Percentiles rank a stretch among this genome's conserved stretches.
Conservation (phyloP, 1,140 invertebrate genomes). For the Drosophila equinoxialis region DNA sequence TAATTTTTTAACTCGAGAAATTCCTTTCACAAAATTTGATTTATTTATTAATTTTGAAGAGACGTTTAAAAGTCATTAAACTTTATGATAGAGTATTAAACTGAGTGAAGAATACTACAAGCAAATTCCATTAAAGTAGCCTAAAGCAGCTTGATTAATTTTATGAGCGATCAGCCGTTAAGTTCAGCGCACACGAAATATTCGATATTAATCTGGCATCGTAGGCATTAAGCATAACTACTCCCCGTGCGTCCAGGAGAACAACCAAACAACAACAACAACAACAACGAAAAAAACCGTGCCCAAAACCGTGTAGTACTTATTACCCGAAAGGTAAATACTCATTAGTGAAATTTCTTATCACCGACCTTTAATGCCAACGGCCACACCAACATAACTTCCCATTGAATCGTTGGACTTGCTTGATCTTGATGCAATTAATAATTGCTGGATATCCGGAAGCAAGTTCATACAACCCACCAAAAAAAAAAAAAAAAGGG, state of each 20-base stretch:
- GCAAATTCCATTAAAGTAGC: conserved; percentile 58
- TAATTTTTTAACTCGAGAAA: no score
- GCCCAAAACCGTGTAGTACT: conserved; percentile 31
- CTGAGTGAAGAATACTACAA: conserved; percentile 46
- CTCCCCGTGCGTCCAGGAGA: conserved; percentile 55
- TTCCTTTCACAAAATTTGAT: no score
- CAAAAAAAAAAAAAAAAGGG: conserved; percentile 41
- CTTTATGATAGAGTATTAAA: conserved; percentile 24
- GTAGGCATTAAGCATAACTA: conserved; percentile 69
- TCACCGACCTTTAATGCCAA: conserved; percentile 40
- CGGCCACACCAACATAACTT: conserved; percentile 33
- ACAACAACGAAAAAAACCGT: conserved; percentile 9
- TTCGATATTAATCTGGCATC: conserved; percentile 70
- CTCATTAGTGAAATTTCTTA: conserved; percentile 77
- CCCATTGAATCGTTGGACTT: conserved; percentile 12
- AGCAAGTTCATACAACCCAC: conserved; percentile 39
- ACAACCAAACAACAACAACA: no score
- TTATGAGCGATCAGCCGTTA: conserved; percentile 83
- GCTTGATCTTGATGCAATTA: conserved; percentile 77
- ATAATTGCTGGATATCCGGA: conserved; percentile 73
- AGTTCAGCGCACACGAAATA: conserved; percentile 79
- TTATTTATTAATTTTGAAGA: background rate
- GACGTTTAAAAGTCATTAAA: background rate
- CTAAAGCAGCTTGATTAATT: conserved; percentile 83
- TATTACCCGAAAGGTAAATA: conserved; percentile 68